Evolutionary conservation across 2,113 vertebrate species (phyloP).

Genomic region (Cyphomyrus plagiostoma): DNA sequence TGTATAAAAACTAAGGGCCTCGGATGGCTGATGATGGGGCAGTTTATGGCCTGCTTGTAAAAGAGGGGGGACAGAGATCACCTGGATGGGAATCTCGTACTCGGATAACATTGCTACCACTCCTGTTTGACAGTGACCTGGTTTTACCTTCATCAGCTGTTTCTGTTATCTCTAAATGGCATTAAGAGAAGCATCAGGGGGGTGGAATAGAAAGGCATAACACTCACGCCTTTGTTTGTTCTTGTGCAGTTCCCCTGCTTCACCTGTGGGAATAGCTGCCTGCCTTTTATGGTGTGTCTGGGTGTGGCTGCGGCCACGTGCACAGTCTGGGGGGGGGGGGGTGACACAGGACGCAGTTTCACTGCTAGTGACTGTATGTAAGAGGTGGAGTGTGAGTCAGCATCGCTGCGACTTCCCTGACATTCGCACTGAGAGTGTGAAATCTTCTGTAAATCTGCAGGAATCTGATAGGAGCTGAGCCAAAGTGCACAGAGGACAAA

Average conservation of each 20-base stretch:
- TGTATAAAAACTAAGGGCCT: not conserved
- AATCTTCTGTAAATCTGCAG: not conserved
- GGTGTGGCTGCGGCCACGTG: not conserved
- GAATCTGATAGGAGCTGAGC: not conserved
- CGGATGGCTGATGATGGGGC: not conserved
- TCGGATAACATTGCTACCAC: not conserved
- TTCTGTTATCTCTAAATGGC: not conserved
- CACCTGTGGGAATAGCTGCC: not conserved
- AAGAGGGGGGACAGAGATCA: not conserved
- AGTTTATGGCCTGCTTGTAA: not conserved
- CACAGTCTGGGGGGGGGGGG: not conserved
- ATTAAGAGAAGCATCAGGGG: not conserved
- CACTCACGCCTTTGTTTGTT: not conserved
- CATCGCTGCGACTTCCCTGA: not conserved
- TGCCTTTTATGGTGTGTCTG: not conserved
- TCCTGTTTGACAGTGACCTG: not conserved
- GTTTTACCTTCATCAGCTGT: not conserved
- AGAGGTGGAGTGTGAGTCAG: not conserved
- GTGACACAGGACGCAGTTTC: not conserved
- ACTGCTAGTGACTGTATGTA: not conserved
- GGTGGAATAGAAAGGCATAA: not conserved
- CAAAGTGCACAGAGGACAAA: not conserved
- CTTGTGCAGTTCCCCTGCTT: not conserved
- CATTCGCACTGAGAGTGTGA: not conserved
- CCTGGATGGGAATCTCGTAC: not conserved